Conservation (phyloP, 2,113 vertebrate species). For the Tachuris rubrigastra region DNA sequence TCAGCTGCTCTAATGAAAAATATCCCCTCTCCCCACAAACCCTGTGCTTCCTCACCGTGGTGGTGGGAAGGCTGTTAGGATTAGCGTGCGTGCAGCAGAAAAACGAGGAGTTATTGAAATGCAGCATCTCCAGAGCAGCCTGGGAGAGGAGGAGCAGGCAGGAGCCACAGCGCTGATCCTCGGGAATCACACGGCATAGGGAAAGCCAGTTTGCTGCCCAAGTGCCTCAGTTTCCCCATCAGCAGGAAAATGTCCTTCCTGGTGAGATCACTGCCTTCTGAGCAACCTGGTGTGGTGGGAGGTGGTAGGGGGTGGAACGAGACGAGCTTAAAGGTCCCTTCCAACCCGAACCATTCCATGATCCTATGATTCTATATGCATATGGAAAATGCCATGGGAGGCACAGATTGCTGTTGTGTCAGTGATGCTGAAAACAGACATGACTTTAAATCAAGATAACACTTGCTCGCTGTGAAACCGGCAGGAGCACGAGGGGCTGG, state of each 20-base stretch:
- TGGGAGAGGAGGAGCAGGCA: neutral
- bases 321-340: neutral
- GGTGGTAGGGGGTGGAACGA: neutral
- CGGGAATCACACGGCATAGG: fast-evolving
- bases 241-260: neutral
- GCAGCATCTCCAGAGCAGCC: neutral
- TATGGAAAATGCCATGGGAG: fast-evolving
- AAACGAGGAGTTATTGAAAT: neutral
- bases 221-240: neutral
- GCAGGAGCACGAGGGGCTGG: fast-evolving
- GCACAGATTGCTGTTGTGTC: neutral
- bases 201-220: fast-evolving
- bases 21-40: neutral
- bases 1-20: neutral
- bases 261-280: neutral
- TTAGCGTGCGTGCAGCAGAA: fast-evolving
- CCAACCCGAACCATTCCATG: neutral
- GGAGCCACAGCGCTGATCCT: fast-evolving
- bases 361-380: fast-evolving
- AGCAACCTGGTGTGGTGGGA: neutral
- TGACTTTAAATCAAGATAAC: fast-evolving
- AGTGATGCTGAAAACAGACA: fast-evolving
- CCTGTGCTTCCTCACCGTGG: neutral
- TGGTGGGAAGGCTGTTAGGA: neutral
- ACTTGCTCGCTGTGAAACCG: fast-evolving